These are phyloP conservation scores for Pelusios castaneus DNA, from an alignment of 2,113 vertebrate genomes.

Conservation along the genomic window DNA sequence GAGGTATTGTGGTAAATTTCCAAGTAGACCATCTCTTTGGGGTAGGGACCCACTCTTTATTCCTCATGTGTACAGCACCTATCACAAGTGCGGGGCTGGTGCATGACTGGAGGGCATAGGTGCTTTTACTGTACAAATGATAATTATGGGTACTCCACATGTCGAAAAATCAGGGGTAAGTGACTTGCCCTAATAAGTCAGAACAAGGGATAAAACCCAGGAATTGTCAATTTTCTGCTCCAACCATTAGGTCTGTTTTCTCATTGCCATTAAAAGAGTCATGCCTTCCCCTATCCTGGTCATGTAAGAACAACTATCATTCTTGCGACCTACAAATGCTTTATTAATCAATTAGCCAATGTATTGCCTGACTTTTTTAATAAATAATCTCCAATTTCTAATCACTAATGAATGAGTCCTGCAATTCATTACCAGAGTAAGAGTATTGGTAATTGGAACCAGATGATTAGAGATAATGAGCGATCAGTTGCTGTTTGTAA, in stretches of 20 bases:
- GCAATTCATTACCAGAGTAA: conserved; percentile 32
- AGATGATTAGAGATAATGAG: neutral
- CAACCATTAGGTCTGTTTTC: neutral
- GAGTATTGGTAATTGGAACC: conserved; percentile 16
- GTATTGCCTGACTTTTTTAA: neutral
- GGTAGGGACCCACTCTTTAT: neutral
- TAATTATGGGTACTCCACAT: neutral
- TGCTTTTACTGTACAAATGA: neutral
- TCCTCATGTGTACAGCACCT: neutral
- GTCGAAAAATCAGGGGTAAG: neutral
- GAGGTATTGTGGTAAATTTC: neutral
- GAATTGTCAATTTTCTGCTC: neutral
- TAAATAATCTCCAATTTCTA: neutral
- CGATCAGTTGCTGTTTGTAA: neutral
- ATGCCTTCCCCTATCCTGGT: neutral
- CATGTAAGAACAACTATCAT: accelerated
- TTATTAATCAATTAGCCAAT: neutral
- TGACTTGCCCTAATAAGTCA: neutral
- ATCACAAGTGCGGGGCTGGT: neutral
- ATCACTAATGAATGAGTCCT: neutral
- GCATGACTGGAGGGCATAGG: neutral
- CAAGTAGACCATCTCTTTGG: neutral
- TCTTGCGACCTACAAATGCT: accelerated
- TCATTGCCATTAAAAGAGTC: neutral
- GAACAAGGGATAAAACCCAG: neutral